Conservation (phyloP, 2,888 invertebrate species). For the Agapostemon virescens region DNA sequence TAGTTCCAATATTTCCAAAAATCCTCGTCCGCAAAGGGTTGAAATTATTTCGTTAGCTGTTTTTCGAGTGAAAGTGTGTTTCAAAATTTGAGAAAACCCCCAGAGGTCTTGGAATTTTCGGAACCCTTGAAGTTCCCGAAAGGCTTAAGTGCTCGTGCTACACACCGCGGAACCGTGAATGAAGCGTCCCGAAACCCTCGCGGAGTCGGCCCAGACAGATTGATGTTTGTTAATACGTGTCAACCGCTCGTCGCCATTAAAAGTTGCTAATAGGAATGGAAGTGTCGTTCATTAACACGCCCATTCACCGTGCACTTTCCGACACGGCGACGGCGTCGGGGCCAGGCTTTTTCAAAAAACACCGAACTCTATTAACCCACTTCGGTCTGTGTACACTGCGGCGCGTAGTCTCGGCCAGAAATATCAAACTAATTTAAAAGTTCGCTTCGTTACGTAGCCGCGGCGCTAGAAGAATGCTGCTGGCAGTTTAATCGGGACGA, state of each 20-base stretch:
- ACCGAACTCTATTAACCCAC: conserved; percentile 60
- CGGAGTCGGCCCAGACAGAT: background rate
- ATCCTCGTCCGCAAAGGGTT: too few relatives aligned
- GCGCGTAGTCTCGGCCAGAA: conserved; percentile 40
- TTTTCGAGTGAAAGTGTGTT: background rate
- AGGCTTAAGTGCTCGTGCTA: background rate
- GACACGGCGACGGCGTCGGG: background rate
- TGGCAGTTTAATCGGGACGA: conserved; percentile 58
- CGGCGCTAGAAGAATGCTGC: conserved; percentile 55
- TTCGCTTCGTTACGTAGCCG: conserved; percentile 48
- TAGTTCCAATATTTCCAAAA: too few relatives aligned
- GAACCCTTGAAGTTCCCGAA: background rate
- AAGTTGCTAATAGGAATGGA: conserved; percentile 8
- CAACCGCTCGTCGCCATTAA: background rate
- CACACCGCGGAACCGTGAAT: background rate
- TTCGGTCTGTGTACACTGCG: conserved; percentile 34
- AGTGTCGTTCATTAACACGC: conserved; percentile 1
- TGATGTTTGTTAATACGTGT: conserved; percentile 4
- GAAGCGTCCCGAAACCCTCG: background rate
- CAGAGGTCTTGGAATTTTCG: background rate
- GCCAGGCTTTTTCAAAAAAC: conserved; percentile 43
- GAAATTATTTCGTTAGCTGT: too few relatives aligned
- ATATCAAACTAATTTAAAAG: conserved; percentile 65
- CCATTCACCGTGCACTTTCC: conserved; percentile 9
- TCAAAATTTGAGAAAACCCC: background rate